phyloP scores from a whole-genome alignment of 2,888 invertebrate genomes.

The Calephelis perditalis region DNA sequence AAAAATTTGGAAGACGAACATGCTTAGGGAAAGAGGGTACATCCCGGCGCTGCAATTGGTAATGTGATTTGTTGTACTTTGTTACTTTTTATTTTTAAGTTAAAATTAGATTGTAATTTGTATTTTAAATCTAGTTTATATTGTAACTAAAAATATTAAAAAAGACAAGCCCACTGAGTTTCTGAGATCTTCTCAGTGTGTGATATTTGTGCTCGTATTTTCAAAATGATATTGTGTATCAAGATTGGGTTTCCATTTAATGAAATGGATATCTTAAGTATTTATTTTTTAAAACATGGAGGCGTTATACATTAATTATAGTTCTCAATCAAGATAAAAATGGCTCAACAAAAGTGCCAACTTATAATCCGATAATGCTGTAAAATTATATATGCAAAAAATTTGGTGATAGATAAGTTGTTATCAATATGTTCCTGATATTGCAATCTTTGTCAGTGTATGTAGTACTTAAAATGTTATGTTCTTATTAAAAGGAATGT shows the following conservation, averaged over 20 bases:
- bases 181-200: too few species aligned
- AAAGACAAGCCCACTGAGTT: too few species aligned
- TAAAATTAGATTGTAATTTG: too few species aligned
- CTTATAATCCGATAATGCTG: constrained; percentile 42
- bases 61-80: too few species aligned
- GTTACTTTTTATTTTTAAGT: too few species aligned
- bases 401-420: constrained; percentile 22
- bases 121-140: too few species aligned
- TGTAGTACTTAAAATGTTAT: constrained; percentile 7
- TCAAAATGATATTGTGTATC: neutral
- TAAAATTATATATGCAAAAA: constrained; percentile 31
- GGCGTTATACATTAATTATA: constrained; percentile 25
- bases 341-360: constrained; percentile 49
- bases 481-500: constrained; percentile 2
- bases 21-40: too few species aligned
- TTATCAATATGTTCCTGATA: constrained; percentile 18
- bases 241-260: neutral
- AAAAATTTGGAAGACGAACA: too few species aligned
- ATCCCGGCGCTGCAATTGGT: too few species aligned
- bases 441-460: constrained; percentile 13
- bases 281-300: neutral
- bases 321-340: constrained; percentile 58
- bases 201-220: too few species aligned
- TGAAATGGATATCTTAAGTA: neutral
- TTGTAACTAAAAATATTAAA: too few species aligned